phyloP scores from a whole-genome alignment of 1,140 invertebrate genomes.

The Brachionus sp. region DNA sequence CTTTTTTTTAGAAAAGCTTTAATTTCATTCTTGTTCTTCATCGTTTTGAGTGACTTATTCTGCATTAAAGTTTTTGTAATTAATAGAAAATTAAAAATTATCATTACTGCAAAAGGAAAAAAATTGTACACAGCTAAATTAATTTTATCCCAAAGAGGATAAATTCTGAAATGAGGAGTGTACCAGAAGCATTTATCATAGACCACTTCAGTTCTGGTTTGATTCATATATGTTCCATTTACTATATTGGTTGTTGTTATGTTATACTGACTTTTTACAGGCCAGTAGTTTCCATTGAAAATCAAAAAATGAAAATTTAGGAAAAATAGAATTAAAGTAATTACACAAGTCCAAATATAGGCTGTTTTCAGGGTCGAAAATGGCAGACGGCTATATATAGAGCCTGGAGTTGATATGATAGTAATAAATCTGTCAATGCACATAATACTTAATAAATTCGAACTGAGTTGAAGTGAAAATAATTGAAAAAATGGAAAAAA shows the following conservation, averaged over 20 bases:
- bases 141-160: slow-evolving; percentile 17
- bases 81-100: slow-evolving; percentile 5
- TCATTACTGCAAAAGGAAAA: slow-evolving; percentile 1
- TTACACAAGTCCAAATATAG: not conserved
- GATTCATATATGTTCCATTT: not conserved
- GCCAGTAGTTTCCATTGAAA: slow-evolving; percentile 11
- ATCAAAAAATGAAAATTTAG: slow-evolving; percentile 10
- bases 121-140: slow-evolving; percentile 23
- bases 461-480: not conserved
- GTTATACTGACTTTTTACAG: not conserved
- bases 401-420: slow-evolving; percentile 4
- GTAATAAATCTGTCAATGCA: not conserved
- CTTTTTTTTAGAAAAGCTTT: not conserved
- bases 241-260: not conserved
- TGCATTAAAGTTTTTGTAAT: not conserved
- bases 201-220: not conserved
- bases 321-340: not conserved
- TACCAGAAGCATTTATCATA: slow-evolving; percentile 3
- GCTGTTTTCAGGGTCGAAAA: not conserved
- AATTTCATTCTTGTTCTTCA: not conserved
- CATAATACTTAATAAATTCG: not conserved
- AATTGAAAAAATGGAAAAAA: slow-evolving; percentile 16
- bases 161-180: not conserved
- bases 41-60: not conserved
- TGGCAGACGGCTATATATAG: not conserved